phyloP scores from a whole-genome alignment of 2,797 vertebrate genomes.

The Buceros bicornis region DNA sequence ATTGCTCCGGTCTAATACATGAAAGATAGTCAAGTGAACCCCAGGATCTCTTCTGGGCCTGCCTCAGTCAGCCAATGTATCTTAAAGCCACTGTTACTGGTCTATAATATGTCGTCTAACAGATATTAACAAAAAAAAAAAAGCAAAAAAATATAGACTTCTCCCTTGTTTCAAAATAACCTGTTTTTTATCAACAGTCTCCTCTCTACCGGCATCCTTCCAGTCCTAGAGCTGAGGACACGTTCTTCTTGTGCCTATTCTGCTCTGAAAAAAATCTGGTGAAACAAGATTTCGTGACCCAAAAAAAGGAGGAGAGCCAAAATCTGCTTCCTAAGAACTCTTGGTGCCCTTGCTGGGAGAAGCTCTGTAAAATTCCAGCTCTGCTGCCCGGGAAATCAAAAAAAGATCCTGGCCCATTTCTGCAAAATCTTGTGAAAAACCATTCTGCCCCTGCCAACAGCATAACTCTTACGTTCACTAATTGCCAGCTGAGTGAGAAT shows the following conservation, averaged over 20 bases:
- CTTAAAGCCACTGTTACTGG: neutral
- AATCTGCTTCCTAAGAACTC: neutral
- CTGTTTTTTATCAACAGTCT: neutral
- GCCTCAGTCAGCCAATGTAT: neutral
- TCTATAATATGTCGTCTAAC: neutral
- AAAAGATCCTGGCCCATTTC: neutral
- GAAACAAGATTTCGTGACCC: neutral
- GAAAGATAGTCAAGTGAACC: neutral
- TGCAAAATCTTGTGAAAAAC: conserved; percentile 4
- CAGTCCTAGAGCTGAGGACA: neutral
- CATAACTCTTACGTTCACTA: neutral
- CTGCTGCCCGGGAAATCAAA: neutral
- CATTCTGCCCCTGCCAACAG: neutral
- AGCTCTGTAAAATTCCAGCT: neutral
- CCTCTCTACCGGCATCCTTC: neutral
- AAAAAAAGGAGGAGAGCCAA: neutral
- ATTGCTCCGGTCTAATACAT: neutral
- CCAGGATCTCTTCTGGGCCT: neutral
- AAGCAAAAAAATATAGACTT: neutral
- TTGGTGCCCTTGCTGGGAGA: neutral
- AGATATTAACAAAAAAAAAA: neutral
- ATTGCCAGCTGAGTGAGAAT: neutral
- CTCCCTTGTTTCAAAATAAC: neutral
- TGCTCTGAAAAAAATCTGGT: neutral
- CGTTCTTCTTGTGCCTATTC: neutral